Conservation (phyloP, 2,888 invertebrate species). For the Lysandra coridon region DNA sequence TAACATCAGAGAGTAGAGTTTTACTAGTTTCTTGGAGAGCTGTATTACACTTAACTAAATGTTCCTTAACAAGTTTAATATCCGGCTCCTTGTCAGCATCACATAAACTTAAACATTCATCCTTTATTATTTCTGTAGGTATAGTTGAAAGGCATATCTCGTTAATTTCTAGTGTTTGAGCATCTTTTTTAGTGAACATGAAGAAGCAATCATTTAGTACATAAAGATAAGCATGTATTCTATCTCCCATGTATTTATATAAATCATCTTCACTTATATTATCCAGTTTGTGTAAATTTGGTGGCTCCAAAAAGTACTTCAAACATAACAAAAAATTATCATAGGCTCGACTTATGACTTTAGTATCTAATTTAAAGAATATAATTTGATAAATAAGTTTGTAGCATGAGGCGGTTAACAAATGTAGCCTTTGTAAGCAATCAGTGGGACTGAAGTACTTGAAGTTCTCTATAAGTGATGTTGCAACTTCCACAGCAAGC, state of each 20-base stretch:
- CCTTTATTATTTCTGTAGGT: not conserved
- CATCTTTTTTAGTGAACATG: not conserved
- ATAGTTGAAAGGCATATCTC: conserved; percentile 19
- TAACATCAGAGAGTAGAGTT: conserved; percentile 63
- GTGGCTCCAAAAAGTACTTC: conserved; percentile 59
- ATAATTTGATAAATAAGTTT: conserved; percentile 57
- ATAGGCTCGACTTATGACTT: conserved; percentile 46
- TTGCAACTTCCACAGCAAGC: conserved; percentile 59
- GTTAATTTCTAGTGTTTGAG: not conserved
- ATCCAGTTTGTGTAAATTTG: conserved; percentile 56
- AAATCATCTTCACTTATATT: conserved; percentile 53
- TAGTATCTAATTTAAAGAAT: conserved; percentile 52
- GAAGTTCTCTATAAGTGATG: conserved; percentile 57
- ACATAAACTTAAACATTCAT: conserved; percentile 9
- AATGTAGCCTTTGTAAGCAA: conserved; percentile 52
- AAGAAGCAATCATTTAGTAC: conserved; percentile 51
- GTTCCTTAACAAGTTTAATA: conserved; percentile 51
- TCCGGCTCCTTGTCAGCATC: conserved; percentile 46
- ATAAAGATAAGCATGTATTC: conserved; percentile 53
- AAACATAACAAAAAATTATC: conserved; percentile 57
- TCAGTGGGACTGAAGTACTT: conserved; percentile 61
- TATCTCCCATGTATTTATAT: conserved; percentile 59
- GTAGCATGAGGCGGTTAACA: conserved; percentile 57
- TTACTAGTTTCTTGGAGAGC: conserved; percentile 59
- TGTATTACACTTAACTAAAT: conserved; percentile 54